These are phyloP conservation scores for Sebastes hubbsi DNA, from an alignment of 2,797 vertebrate genomes.

Conservation along the genomic window DNA sequence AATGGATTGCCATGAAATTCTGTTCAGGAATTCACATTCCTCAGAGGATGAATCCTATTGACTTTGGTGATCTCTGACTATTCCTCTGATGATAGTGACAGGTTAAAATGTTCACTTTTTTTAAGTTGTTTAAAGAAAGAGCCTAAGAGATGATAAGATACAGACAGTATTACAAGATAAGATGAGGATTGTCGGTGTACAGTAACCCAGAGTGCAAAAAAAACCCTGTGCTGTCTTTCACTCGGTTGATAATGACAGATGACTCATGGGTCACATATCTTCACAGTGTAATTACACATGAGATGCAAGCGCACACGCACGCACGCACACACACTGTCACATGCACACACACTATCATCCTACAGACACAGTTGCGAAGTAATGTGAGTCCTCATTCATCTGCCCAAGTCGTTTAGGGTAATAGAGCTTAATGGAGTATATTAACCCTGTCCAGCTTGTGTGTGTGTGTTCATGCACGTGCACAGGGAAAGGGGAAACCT, in stretches of 20 bases:
- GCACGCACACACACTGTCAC: not conserved
- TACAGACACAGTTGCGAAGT: slow-evolving; percentile 44
- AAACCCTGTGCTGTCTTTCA: slow-evolving; percentile 40
- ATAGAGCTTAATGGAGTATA: slow-evolving; percentile 86
- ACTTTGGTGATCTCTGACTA: too few relatives aligned
- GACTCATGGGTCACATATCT: slow-evolving; percentile 70
- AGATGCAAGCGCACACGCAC: slow-evolving; percentile 21
- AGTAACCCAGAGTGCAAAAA: not conserved
- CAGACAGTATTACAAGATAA: not conserved
- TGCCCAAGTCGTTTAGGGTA: slow-evolving; percentile 81
- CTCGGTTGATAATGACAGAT: slow-evolving; percentile 62
- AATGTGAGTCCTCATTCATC: slow-evolving; percentile 77
- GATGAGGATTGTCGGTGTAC: not conserved
- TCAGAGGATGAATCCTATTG: too few relatives aligned
- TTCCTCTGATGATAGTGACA: too few relatives aligned
- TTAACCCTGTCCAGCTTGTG: slow-evolving; percentile 81
- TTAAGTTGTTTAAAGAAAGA: not conserved
- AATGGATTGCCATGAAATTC: too few relatives aligned
- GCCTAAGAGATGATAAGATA: not conserved
- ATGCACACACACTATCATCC: not conserved
- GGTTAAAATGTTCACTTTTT: not conserved
- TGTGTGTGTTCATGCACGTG: slow-evolving; percentile 40
- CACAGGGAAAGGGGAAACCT: slow-evolving; percentile 63
- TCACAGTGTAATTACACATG: slow-evolving; percentile 71
- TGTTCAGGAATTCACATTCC: too few relatives aligned